phyloP scores from a whole-genome alignment of 2,113 vertebrate species.

The Tauraco erythrolophus region DNA sequence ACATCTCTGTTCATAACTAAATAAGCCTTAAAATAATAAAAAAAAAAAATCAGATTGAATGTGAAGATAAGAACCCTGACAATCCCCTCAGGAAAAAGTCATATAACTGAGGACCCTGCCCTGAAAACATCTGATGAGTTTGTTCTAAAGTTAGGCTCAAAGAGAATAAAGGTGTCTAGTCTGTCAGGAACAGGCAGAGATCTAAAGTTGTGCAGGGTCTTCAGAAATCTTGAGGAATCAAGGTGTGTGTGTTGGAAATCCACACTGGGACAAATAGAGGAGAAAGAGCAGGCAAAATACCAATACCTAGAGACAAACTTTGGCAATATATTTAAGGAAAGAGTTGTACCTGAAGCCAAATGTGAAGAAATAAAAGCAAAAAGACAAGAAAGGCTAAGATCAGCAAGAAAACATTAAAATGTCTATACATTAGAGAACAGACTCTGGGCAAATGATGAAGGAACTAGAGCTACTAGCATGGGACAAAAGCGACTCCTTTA shows the following conservation, averaged over 20 bases:
- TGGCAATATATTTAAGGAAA: neutral
- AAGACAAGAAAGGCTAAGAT: neutral
- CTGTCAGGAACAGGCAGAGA: neutral
- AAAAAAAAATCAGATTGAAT: neutral
- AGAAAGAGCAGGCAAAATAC: neutral
- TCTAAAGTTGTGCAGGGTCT: neutral
- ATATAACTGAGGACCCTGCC: neutral
- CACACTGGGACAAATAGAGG: neutral
- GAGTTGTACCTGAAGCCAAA: neutral
- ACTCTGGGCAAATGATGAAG: neutral
- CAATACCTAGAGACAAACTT: neutral
- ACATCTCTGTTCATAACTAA: neutral
- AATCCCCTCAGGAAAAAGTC: neutral
- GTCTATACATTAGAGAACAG: neutral
- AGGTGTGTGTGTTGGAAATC: neutral
- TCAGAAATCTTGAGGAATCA: neutral
- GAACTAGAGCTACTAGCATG: neutral
- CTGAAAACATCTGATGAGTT: neutral
- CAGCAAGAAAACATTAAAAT: neutral
- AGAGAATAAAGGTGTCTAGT: neutral
- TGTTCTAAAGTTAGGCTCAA: neutral
- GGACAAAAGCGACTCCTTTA: neutral
- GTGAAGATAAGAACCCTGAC: neutral
- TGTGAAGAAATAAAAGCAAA: neutral
- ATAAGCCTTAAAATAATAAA: neutral